A percentile compares a stretch with the other conserved stretches of the same genome.
Conservation (phyloP, 2,797 vertebrate species). For the Fistularia tabacaria region DNA sequence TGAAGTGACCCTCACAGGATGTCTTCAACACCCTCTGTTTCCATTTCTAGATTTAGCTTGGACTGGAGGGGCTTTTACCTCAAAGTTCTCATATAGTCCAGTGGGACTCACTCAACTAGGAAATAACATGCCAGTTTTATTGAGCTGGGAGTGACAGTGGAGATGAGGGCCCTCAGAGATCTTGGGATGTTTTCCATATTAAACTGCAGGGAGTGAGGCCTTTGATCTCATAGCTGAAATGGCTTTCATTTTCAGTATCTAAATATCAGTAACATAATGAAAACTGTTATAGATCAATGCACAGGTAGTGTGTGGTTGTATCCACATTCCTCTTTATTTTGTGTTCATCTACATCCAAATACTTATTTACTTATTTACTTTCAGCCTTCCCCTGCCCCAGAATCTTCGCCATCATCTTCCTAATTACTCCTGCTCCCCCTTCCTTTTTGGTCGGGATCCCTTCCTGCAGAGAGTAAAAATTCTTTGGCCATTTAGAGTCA, state of each 20-base stretch:
- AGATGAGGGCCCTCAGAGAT: conserved; percentile 61
- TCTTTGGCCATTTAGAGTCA: conserved; percentile 74
- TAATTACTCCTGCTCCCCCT: conserved; percentile 2
- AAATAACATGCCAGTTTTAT: conserved; percentile 68
- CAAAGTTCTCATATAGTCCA: conserved; percentile 53
- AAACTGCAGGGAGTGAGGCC: conserved; percentile 48
- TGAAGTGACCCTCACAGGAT: conserved; percentile 66
- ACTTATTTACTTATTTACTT: background rate
- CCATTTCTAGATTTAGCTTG: conserved; percentile 64
- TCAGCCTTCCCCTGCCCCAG: conserved; percentile 21
- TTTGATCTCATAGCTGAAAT: conserved; percentile 48
- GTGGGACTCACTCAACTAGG: conserved; percentile 62
- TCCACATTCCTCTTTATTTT: conserved; percentile 15
- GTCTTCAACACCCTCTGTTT: conserved; percentile 58
- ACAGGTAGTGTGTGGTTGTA: conserved; percentile 32
- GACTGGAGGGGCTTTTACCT: conserved; percentile 68
- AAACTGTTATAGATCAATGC: conserved; percentile 33
- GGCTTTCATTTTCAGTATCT: conserved; percentile 47
- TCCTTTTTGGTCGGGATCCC: conserved; percentile 48
- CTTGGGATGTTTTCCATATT: conserved; percentile 62
- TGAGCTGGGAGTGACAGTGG: conserved; percentile 64
- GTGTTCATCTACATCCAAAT: conserved; percentile 24
- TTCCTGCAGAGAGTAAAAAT: conserved; percentile 60
- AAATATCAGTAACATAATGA: conserved; percentile 42
- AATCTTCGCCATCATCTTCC: background rate